phyloP scores from a whole-genome alignment of 2,797 vertebrate genomes.

The Lophura swinhoii region DNA sequence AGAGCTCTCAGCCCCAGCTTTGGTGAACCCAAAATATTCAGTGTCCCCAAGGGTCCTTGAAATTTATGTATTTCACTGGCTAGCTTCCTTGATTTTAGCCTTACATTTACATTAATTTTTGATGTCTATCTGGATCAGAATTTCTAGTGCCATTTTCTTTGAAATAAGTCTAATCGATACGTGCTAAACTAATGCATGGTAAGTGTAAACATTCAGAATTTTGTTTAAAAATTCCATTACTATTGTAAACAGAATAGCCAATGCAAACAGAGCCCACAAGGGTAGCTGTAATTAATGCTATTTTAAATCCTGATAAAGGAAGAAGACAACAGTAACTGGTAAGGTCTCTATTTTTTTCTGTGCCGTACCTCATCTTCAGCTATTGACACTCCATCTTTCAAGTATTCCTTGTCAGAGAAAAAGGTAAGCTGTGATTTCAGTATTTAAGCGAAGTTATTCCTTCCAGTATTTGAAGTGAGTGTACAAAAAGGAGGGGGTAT shows the following conservation, averaged over 20 bases:
- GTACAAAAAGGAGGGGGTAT: too few relatives aligned
- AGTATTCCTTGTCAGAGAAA: neutral
- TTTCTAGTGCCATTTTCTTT: neutral
- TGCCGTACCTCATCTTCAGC: neutral
- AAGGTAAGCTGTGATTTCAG: neutral
- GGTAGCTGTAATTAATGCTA: accelerated
- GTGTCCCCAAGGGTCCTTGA: neutral
- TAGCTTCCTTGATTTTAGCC: neutral
- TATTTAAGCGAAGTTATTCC: neutral
- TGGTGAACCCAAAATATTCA: neutral
- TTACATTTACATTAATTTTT: neutral
- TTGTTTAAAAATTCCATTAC: neutral
- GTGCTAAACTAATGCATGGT: neutral
- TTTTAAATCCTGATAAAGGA: neutral
- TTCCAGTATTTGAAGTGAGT: too few relatives aligned
- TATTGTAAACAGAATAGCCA: neutral
- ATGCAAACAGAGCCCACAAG: neutral
- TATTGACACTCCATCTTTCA: neutral
- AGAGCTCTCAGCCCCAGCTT: neutral
- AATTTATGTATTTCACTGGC: neutral
- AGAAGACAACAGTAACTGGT: neutral
- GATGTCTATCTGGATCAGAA: neutral
- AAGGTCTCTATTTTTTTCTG: neutral
- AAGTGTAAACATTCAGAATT: neutral
- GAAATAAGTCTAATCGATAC: neutral